Evolutionary conservation across 2,113 vertebrate genomes (phyloP).

Genomic region (Gymnobelideus leadbeateri): DNA sequence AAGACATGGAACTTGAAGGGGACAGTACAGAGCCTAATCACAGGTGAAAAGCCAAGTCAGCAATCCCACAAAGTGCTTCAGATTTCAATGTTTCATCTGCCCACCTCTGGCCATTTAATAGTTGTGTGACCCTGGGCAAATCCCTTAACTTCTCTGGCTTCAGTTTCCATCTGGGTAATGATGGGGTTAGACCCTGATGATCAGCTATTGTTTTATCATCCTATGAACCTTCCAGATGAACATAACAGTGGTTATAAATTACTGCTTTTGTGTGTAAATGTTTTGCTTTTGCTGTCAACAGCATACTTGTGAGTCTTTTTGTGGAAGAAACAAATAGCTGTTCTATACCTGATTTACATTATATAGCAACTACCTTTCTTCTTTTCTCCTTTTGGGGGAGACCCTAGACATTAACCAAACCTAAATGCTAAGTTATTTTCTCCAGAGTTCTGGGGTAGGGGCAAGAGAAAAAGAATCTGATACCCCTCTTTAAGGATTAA

Average conservation of each 20-base stretch:
- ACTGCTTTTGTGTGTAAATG: neutral
- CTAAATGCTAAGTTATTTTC: neutral
- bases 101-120: neutral
- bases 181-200: neutral
- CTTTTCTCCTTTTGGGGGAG: neutral
- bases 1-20: neutral
- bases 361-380: neutral
- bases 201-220: neutral
- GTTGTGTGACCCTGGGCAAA: constrained; percentile 11
- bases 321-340: neutral
- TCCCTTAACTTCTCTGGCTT: constrained; percentile 8
- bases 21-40: neutral
- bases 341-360: neutral
- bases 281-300: neutral
- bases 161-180: constrained; percentile 30
- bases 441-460: neutral
- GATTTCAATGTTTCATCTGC: neutral
- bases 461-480: neutral
- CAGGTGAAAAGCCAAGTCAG: neutral
- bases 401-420: neutral
- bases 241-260: neutral
- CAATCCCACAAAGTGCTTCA: neutral
- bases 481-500: neutral
- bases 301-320: neutral
- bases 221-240: neutral